phyloP scores from a whole-genome alignment of 2,888 invertebrate species.

The Erynnis tages region DNA sequence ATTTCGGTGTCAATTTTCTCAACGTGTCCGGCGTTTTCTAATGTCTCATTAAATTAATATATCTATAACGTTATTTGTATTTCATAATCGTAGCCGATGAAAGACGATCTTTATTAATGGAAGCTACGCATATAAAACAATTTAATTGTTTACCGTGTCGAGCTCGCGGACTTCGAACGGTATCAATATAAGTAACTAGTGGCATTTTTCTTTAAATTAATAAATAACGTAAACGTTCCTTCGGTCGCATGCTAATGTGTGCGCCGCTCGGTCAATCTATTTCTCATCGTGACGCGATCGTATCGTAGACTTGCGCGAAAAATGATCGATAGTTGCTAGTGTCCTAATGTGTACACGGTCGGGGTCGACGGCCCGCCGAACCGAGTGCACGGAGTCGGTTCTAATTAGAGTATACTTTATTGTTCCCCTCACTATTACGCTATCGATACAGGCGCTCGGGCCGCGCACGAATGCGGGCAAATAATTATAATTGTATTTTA shows the following conservation, averaged over 20 bases:
- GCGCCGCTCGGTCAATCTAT: constrained; percentile 28
- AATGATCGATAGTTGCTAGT: constrained; percentile 44
- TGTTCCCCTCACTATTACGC: constrained; percentile 69
- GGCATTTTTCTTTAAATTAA: constrained; percentile 3
- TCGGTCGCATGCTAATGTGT: constrained; percentile 2
- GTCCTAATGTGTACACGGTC: constrained; percentile 40
- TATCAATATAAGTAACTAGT: background rate
- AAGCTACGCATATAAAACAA: background rate
- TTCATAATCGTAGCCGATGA: background rate
- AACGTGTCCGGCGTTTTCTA: background rate
- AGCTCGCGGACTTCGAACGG: background rate
- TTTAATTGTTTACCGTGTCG: background rate
- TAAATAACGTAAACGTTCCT: constrained; percentile 5
- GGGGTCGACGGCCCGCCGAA: constrained; percentile 49
- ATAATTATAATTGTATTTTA: constrained; percentile 77
- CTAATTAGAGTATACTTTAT: constrained; percentile 81
- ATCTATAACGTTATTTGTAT: background rate
- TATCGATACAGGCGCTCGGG: constrained; percentile 63
- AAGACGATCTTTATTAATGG: background rate
- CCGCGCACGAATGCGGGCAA: constrained; percentile 75
- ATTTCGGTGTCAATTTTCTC: constrained; percentile 1
- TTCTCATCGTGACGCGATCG: constrained; percentile 38
- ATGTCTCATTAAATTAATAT: background rate
- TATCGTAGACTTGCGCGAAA: constrained; percentile 41
- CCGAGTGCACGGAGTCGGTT: constrained; percentile 44